Evolutionary conservation across 1,140 invertebrate species (phyloP).

Genomic region (Heliconius melpomene): DNA sequence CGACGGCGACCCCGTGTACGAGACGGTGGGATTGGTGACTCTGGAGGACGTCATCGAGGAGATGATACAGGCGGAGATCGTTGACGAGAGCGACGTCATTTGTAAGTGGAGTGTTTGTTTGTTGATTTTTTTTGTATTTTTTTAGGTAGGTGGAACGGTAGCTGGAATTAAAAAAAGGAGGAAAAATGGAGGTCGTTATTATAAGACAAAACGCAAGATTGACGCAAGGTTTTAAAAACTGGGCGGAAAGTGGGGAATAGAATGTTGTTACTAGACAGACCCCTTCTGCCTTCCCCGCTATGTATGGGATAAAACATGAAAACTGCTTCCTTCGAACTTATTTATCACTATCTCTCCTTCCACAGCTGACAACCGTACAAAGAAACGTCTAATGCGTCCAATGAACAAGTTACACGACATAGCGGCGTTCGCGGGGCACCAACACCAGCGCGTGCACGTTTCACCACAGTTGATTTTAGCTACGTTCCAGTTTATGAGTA

Average conservation of each 20-base stretch:
- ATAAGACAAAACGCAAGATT: too few relatives aligned
- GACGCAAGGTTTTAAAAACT: too few relatives aligned
- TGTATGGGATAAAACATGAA: not conserved
- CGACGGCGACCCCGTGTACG: constrained; percentile 94
- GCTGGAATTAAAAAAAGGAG: too few relatives aligned
- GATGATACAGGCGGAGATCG: constrained; percentile 95
- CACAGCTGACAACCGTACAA: constrained; percentile 91
- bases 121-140: too few relatives aligned
- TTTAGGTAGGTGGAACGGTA: too few relatives aligned
- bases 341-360: not conserved
- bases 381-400: constrained; percentile 85
- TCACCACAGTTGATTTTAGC: constrained; percentile 95
- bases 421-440: constrained; percentile 89
- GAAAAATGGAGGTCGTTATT: too few relatives aligned
- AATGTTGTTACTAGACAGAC: not conserved
- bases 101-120: constrained; percentile 82
- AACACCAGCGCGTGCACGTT: constrained; percentile 91
- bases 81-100: constrained; percentile 95
- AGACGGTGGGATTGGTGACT: constrained; percentile 94
- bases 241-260: too few relatives aligned
- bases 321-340: too few relatives aligned
- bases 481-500: constrained; percentile 96
- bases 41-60: constrained; percentile 97
- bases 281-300: not conserved
- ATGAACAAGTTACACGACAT: constrained; percentile 88